phyloP scores from a whole-genome alignment of 2,888 invertebrate genomes.

The Chrysolina oricalcia region DNA sequence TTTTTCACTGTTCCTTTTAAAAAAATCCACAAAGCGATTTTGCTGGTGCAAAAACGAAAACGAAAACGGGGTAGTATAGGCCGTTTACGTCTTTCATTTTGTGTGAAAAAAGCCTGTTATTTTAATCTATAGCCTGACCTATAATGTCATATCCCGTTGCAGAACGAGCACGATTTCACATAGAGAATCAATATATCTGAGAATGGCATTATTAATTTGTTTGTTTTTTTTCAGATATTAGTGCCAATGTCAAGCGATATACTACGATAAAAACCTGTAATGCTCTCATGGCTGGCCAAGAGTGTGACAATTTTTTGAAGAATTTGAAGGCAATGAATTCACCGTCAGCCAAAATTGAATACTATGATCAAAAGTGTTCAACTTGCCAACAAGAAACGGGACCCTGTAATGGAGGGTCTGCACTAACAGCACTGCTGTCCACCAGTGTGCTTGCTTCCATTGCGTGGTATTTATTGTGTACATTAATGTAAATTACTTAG shows the following conservation, averaged over 20 bases:
- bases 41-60: too few relatives aligned
- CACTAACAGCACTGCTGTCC: conserved; percentile 1
- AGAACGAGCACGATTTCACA: too few relatives aligned
- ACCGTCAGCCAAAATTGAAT: conserved; percentile 27
- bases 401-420: conserved; percentile 34
- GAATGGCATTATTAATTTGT: neutral
- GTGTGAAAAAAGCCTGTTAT: too few relatives aligned
- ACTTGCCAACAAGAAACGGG: conserved; percentile 32
- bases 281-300: conserved; percentile 31
- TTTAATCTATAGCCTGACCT: too few relatives aligned
- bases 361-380: conserved; percentile 35
- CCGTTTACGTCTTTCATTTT: too few relatives aligned
- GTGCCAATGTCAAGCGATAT: conserved; percentile 35
- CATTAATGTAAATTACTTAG: conserved; percentile 28
- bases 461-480: conserved; percentile 30
- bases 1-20: too few relatives aligned
- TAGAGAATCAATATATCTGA: too few relatives aligned
- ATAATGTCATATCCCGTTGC: too few relatives aligned
- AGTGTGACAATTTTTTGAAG: conserved; percentile 43
- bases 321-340: conserved; percentile 35
- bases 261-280: conserved; percentile 41
- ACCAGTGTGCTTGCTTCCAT: conserved; percentile 23
- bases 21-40: too few relatives aligned
- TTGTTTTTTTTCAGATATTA: conserved; percentile 34
- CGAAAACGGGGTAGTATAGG: too few relatives aligned